These are phyloP conservation scores for Pocillopora damicornis DNA, from an alignment of 64 coral and sea anemone species.

Conservation along the genomic window DNA sequence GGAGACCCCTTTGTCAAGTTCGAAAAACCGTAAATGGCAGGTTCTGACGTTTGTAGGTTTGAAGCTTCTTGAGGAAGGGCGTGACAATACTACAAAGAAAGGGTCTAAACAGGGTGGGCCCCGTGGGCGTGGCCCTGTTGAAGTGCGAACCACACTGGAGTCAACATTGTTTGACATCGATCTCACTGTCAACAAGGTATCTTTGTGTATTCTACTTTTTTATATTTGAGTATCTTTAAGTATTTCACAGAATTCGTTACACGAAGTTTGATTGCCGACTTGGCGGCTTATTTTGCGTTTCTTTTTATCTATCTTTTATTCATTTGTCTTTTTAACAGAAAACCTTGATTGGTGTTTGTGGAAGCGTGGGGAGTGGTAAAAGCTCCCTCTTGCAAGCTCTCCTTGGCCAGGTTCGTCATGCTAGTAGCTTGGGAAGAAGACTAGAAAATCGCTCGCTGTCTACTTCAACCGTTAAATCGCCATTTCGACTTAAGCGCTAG, in stretches of 20 bases:
- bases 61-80: not conserved
- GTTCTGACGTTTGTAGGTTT: not conserved
- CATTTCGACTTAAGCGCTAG: too few species aligned
- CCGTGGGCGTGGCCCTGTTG: constrained; percentile 35
- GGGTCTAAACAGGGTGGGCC: constrained; percentile 7
- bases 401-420: constrained; percentile 65
- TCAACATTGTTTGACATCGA: constrained; percentile 79
- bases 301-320: not conserved
- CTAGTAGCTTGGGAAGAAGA: too few species aligned
- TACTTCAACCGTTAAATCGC: too few species aligned
- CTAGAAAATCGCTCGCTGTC: too few species aligned
- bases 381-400: constrained; percentile 79
- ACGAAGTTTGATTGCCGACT: too few species aligned
- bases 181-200: constrained; percentile 80
- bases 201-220: not conserved
- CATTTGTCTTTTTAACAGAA: constrained; percentile 27
- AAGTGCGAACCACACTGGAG: constrained; percentile 61
- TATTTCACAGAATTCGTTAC: not conserved
- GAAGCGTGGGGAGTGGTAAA: constrained; percentile 91
- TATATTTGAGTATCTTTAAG: too few species aligned
- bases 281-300: not conserved
- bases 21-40: not conserved
- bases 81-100: not conserved
- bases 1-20: too few species aligned
- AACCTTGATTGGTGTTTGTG: constrained; percentile 79